Evolutionary conservation across 2,113 vertebrate species (phyloP).

Genomic region (Lontra canadensis): DNA sequence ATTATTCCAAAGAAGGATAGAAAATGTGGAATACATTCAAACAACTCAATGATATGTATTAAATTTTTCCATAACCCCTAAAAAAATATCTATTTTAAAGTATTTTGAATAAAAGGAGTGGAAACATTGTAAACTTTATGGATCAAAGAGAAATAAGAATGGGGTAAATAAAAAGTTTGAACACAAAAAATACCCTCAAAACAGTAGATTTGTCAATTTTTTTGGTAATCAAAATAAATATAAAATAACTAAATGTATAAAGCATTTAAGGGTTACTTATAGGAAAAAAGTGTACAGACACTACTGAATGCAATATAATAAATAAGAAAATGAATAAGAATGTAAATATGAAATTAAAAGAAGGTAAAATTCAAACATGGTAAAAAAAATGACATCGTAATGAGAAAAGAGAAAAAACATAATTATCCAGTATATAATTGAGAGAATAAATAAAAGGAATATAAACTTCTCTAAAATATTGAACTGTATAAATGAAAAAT

Average conservation of each 20-base stretch:
- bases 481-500: not conserved
- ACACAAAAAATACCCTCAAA: not conserved
- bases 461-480: not conserved
- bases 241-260: not conserved
- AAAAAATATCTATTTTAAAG: not conserved
- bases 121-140: not conserved
- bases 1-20: not conserved
- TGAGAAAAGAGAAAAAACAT: not conserved
- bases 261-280: not conserved
- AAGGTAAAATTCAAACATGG: not conserved
- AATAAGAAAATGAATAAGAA: not conserved
- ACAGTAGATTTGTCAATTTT: not conserved
- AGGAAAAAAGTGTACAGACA: not conserved
- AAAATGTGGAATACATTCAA: not conserved
- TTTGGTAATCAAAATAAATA: not conserved
- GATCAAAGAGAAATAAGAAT: not conserved
- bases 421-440: not conserved
- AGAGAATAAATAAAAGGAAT: not conserved
- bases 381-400: not conserved
- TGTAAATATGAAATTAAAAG: not conserved
- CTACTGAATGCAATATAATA: not conserved
- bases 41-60: not conserved
- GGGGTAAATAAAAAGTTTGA: not conserved
- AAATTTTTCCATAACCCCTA: not conserved
- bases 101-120: not conserved